Evolutionary conservation across 2,797 vertebrate genomes (phyloP).

Genomic region (Brachyrhaphis roseni): DNA sequence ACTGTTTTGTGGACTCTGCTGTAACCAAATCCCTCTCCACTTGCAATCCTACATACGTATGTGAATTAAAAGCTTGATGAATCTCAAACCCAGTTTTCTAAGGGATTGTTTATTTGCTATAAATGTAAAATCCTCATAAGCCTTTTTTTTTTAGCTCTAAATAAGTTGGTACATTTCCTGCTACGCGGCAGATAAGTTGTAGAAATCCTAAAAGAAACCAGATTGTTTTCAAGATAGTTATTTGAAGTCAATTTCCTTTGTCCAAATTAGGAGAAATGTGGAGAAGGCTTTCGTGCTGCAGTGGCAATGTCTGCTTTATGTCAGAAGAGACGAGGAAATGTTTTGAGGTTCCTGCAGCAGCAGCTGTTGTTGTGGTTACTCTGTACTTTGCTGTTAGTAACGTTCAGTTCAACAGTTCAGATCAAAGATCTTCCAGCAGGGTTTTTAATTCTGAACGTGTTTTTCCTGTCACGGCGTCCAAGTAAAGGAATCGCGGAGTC

Average conservation of each 20-base stretch:
- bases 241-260: background rate
- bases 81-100: background rate
- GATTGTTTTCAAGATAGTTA: background rate
- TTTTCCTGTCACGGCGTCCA: background rate
- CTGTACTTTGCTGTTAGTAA: constrained; percentile 25
- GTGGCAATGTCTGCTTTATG: background rate
- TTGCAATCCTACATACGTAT: background rate
- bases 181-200: background rate
- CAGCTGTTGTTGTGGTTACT: constrained; percentile 20
- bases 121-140: background rate
- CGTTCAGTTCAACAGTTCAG: background rate
- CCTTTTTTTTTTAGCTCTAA: background rate
- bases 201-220: background rate
- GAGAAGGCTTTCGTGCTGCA: background rate
- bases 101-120: background rate
- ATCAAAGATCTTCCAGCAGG: background rate
- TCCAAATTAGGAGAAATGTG: background rate
- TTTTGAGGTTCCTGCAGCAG: constrained; percentile 29
- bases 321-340: constrained; percentile 22
- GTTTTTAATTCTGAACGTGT: background rate
- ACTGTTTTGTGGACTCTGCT: background rate
- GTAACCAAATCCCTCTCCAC: background rate
- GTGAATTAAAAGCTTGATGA: background rate
- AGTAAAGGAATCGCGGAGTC: background rate
- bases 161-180: background rate